These are phyloP conservation scores for Ichneumon xanthorius DNA, from an alignment of 2,888 invertebrate species.

Conservation along the genomic window DNA sequence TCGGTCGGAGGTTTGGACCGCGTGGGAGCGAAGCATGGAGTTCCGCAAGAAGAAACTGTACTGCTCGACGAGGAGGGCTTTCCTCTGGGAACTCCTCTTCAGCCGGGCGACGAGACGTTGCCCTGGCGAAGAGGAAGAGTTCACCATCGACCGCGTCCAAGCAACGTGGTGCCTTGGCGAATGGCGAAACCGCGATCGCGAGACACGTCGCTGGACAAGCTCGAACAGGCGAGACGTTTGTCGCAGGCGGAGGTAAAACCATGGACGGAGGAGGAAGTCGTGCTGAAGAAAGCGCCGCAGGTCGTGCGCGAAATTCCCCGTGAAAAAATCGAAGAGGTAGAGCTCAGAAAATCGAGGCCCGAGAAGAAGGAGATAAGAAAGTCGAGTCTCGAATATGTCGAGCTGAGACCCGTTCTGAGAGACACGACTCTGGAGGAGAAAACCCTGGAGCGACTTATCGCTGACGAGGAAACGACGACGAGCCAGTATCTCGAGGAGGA, in stretches of 20 bases:
- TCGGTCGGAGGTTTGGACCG: conserved; percentile 73
- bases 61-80: conserved; percentile 84
- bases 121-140: conserved; percentile 85
- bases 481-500: conserved; percentile 75
- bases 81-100: conserved; percentile 83
- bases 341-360: conserved; percentile 86
- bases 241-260: conserved; percentile 76
- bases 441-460: conserved; percentile 65
- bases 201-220: conserved; percentile 78
- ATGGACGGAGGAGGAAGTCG: conserved; percentile 82
- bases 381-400: conserved; percentile 74
- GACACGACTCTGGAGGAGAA: conserved; percentile 68
- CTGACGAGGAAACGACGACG: conserved; percentile 69
- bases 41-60: conserved; percentile 67
- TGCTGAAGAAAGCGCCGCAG: conserved; percentile 81
- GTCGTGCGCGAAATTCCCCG: conserved; percentile 75
- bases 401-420: conserved; percentile 75
- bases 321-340: conserved; percentile 79
- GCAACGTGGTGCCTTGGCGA: conserved; percentile 78
- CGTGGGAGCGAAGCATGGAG: conserved; percentile 71
- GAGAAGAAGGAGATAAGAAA: conserved; percentile 79
- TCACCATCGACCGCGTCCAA: conserved; percentile 74
- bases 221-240: conserved; percentile 68
- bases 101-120: conserved; percentile 85
- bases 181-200: conserved; percentile 75